phyloP scores from a whole-genome alignment of 2,888 invertebrate species.

The Cheilosia variabilis region DNA sequence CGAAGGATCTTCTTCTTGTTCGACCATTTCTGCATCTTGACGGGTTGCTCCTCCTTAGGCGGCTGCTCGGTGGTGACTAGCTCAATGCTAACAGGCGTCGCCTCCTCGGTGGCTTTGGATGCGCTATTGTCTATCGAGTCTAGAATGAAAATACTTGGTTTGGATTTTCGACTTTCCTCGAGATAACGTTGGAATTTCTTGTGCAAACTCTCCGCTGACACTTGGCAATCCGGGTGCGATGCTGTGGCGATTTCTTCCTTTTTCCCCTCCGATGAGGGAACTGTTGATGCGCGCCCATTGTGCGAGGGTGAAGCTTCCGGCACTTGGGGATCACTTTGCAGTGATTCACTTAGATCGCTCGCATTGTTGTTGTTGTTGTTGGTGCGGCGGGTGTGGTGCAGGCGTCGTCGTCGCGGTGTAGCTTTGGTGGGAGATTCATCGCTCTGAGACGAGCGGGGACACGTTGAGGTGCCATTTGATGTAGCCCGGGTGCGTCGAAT shows the following conservation, averaged over 20 bases:
- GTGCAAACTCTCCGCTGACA: conserved; percentile 47
- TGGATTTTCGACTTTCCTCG: conserved; percentile 79
- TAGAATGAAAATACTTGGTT: conserved; percentile 81
- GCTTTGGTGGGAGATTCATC: conserved; percentile 65
- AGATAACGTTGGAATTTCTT: conserved; percentile 78
- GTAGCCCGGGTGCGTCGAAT: conserved; percentile 56
- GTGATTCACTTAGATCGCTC: conserved; percentile 59
- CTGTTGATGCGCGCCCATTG: conserved; percentile 53
- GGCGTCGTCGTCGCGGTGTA: conserved; percentile 41
- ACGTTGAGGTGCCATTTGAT: conserved; percentile 76
- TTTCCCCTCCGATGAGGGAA: conserved; percentile 51
- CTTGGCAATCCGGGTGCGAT: neutral
- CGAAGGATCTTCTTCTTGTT: conserved; percentile 34
- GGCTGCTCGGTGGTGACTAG: neutral
- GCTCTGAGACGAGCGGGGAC: conserved; percentile 75
- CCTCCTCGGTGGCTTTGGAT: conserved; percentile 14
- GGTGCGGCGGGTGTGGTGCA: conserved; percentile 14
- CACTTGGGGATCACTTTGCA: conserved; percentile 48
- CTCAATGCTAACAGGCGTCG: neutral
- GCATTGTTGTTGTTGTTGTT: conserved; percentile 44
- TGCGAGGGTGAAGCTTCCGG: conserved; percentile 1
- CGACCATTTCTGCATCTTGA: conserved; percentile 14
- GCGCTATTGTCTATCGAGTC: conserved; percentile 76
- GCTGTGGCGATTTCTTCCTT: conserved; percentile 32
- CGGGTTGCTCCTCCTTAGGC: neutral